Conservation (phyloP, 2,797 vertebrate species). For the Toxotes lorentzi region DNA sequence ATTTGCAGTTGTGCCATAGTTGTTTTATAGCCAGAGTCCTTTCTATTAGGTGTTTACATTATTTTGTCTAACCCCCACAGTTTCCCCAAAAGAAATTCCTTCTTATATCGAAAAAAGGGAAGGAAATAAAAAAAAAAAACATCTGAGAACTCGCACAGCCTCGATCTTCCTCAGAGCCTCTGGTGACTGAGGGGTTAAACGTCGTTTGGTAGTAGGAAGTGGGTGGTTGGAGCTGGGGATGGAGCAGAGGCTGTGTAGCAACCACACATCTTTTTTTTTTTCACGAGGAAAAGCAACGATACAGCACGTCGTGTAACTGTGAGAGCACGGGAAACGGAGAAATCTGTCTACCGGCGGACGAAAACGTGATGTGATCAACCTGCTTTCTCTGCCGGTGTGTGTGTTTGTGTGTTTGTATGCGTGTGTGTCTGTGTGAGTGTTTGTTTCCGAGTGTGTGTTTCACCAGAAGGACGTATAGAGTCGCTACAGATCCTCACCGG, state of each 20-base stretch:
- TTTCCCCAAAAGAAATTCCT: not conserved
- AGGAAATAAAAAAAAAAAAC: not conserved
- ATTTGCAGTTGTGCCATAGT: not conserved
- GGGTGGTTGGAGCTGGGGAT: conserved; percentile 71
- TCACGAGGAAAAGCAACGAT: conserved; percentile 39
- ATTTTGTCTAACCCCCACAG: not conserved
- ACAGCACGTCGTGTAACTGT: not conserved
- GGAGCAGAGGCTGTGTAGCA: conserved; percentile 51
- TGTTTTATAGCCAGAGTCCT: not conserved
- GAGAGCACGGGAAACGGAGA: not conserved
- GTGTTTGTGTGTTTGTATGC: conserved; percentile 10
- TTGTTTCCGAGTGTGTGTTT: conserved; percentile 1
- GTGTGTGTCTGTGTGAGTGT: conserved; percentile 5
- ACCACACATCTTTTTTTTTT: conserved; percentile 38
- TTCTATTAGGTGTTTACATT: not conserved
- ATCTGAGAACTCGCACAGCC: not conserved
- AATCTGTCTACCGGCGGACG: conserved; percentile 2
- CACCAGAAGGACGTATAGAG: conserved; percentile 8
- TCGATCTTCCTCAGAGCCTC: not conserved
- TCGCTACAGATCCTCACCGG: conserved; percentile 11
- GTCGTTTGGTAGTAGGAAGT: conserved; percentile 75
- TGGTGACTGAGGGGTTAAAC: conserved; percentile 78
- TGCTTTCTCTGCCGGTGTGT: conserved; percentile 4
- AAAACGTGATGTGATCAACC: conserved; percentile 33
- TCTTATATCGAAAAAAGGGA: not conserved